Base-by-base conservation (phyloP, 2,113 vertebrate species). In the Sorex fumeus region DNA sequence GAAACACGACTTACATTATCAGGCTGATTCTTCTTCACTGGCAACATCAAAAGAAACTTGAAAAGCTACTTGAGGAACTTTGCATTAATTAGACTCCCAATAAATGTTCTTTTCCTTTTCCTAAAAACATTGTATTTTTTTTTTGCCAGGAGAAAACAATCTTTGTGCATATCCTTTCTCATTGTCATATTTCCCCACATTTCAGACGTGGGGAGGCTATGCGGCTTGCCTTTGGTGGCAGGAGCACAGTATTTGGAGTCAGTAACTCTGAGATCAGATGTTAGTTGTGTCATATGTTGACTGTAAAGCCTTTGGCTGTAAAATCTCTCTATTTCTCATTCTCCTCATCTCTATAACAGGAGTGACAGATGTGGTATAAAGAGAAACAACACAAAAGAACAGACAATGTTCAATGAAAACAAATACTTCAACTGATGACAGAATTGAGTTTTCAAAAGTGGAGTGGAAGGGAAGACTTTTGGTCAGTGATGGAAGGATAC, bases 11-110 rank as follows among this genome's bases (percentile, higher is more conserved):
- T 81, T 43, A 36, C 34, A 87, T 57, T 18, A 45, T 86, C 78
- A 62, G 34, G 10, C 27, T 70, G 64, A 84, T 76, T 86, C 84
- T 84, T 40, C 50, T 69, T 67, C 72, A 84, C 47, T 87, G 72
- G 80, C 72, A 93, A 84, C 11, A 60, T 77, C 67, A 64, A 75
- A 45, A 91, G 82, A 70, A 95, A 77, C 43, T 86, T 67, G 60
- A 34, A 79, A 93, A 91, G 64, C 75, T 60, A 88, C 28, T 78
- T 66, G 18, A 9, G 36, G 12, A 90, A 84, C 47, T 70, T 23
- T 5, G 16, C 69, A 40, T 70, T 87, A 88, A 71, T 4, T 0
- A 13, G 34, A 84, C 72, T 80, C 12, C 23, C 53, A 53, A 15
- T 15, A 57, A 60, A 36, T 50, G 78, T 40, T 40, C 40, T 66